Evolutionary conservation across 2,888 invertebrate species (phyloP).

Genomic region (Sarcophaga subvicina): DNA sequence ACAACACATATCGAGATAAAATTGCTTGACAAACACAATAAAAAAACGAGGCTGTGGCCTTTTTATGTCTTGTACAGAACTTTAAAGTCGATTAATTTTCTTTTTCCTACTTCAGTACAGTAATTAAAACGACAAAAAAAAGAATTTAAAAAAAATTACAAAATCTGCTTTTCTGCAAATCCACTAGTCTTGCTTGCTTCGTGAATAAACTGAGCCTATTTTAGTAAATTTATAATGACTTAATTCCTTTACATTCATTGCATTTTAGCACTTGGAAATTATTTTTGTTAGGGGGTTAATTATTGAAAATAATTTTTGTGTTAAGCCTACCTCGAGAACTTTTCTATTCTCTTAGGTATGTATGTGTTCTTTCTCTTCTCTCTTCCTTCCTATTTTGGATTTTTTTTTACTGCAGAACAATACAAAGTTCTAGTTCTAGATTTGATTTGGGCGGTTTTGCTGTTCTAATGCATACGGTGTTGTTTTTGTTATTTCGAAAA

Average conservation of each 20-base stretch:
- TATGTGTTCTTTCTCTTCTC: background rate
- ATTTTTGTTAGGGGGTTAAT: slow-evolving; percentile 11
- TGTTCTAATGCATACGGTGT: background rate
- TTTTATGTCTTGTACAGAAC: too few species aligned
- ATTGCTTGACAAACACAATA: too few species aligned
- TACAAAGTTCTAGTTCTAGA: slow-evolving; percentile 64
- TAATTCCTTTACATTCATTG: background rate
- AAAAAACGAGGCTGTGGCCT: too few species aligned
- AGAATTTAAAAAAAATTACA: background rate
- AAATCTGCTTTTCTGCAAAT: background rate
- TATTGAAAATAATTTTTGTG: slow-evolving; percentile 16
- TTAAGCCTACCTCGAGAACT: slow-evolving; percentile 56
- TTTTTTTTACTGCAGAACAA: slow-evolving; percentile 17
- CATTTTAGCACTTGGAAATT: background rate
- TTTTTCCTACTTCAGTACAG: too few species aligned
- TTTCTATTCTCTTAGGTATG: slow-evolving; percentile 52
- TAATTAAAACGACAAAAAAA: too few species aligned
- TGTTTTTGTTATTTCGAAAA: slow-evolving; percentile 30
- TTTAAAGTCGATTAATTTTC: too few species aligned
- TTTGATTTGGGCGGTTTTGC: slow-evolving; percentile 38
- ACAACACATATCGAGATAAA: too few species aligned
- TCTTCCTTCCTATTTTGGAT: background rate
- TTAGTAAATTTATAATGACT: background rate
- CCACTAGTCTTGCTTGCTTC: background rate
- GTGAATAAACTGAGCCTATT: too few species aligned